phyloP scores from a whole-genome alignment of 2,888 invertebrate genomes.

The Trachelus iudaicus region DNA sequence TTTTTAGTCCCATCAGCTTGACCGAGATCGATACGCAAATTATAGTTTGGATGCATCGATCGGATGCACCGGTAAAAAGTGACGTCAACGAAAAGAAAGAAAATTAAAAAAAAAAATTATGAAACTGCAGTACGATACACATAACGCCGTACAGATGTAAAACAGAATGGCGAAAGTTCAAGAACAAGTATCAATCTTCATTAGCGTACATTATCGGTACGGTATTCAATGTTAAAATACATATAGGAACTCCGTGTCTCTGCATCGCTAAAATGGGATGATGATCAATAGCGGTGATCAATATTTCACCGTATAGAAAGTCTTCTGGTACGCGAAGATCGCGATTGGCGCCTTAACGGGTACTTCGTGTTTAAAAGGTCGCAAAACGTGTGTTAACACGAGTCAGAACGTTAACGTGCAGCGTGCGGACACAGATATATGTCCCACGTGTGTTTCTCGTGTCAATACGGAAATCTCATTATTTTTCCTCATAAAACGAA shows the following conservation, averaged over 20 bases:
- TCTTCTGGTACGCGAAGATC: not conserved
- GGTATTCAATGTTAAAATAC: not conserved
- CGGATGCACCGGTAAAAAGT: not conserved
- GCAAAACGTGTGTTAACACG: not conserved
- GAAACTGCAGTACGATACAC: not conserved
- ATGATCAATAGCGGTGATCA: not conserved
- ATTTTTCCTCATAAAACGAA: not conserved
- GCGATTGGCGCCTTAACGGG: not conserved
- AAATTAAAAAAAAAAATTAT: not conserved
- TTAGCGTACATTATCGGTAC: constrained; percentile 52
- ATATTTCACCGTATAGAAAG: not conserved
- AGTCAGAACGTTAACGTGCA: not conserved
- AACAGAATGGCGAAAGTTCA: not conserved
- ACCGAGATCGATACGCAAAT: not conserved
- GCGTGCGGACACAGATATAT: not conserved
- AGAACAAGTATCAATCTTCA: constrained; percentile 55
- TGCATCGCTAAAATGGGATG: not conserved
- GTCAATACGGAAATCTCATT: not conserved
- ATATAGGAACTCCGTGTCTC: not conserved
- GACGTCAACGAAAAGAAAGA: not conserved
- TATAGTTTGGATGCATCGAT: not conserved
- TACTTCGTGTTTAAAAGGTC: not conserved
- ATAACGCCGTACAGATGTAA: not conserved
- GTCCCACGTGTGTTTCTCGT: not conserved
- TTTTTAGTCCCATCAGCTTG: not conserved